These are phyloP conservation scores for Hirtodrosophila alboralis DNA, from an alignment of 2,888 invertebrate genomes.

Conservation along the genomic window DNA sequence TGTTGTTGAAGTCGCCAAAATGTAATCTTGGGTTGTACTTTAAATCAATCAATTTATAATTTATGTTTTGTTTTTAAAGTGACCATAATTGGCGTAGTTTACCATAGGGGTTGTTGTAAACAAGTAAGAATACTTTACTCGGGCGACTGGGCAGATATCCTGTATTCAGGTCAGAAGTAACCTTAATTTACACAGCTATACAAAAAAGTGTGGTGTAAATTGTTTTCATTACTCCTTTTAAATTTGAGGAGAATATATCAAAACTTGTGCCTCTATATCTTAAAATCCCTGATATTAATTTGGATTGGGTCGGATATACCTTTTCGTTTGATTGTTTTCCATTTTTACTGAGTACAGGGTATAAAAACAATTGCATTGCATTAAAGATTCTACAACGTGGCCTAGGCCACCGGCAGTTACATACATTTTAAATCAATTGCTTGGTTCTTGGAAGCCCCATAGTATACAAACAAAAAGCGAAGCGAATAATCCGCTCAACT, in stretches of 20 bases:
- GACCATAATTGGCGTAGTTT: conserved; percentile 43
- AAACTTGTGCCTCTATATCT: no score
- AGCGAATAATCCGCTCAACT: conserved; percentile 24
- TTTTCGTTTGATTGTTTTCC: no score
- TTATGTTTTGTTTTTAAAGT: conserved; percentile 46
- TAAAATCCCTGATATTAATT: no score
- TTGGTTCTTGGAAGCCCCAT: conserved; percentile 43
- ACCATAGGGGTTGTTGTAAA: background rate
- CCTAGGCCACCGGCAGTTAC: conserved; percentile 19
- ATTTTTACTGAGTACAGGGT: background rate
- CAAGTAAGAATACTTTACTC: background rate
- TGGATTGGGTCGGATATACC: no score
- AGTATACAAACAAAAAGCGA: conserved; percentile 4
- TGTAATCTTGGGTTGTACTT: conserved; percentile 11
- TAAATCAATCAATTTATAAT: conserved; percentile 45
- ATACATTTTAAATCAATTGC: conserved; percentile 67
- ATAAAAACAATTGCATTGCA: conserved; percentile 5
- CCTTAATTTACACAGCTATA: no score
- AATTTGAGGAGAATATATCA: no score
- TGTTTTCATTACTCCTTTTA: no score
- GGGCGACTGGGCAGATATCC: conserved; percentile 5
- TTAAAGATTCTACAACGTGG: background rate
- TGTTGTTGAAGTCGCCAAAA: conserved; percentile 12
- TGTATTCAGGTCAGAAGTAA: background rate
- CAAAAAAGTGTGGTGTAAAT: no score